These are phyloP conservation scores for Enhydra lutris DNA, from an alignment of 2,113 vertebrate genomes.

Conservation along the genomic window DNA sequence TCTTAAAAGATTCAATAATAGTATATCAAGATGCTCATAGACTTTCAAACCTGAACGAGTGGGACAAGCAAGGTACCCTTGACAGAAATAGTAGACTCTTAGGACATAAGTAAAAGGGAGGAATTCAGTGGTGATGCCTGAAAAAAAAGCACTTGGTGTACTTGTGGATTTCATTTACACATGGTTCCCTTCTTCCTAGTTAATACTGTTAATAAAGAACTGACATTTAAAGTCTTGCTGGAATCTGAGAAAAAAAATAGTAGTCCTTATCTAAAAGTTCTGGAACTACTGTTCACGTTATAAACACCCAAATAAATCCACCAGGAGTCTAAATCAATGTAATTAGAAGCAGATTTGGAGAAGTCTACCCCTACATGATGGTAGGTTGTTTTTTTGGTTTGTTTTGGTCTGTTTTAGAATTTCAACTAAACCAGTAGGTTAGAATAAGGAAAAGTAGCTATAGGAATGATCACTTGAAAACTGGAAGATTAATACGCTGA, in stretches of 20 bases:
- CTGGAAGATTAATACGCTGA: background rate
- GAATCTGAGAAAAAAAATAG: background rate
- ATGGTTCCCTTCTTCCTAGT: background rate
- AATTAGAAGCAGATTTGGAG: constrained; percentile 43
- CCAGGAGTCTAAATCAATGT: background rate
- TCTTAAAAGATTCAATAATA: background rate
- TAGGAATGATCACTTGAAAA: constrained; percentile 4
- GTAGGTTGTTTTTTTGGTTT: background rate
- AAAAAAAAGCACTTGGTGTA: background rate
- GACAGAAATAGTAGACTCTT: background rate
- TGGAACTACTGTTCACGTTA: background rate
- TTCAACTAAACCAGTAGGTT: constrained; percentile 8
- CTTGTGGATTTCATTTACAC: background rate
- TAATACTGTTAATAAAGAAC: constrained; percentile 21
- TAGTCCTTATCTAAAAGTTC: constrained; percentile 9
- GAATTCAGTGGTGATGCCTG: background rate
- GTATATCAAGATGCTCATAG: background rate
- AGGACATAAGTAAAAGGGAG: background rate
- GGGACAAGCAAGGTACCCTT: background rate
- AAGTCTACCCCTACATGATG: background rate
- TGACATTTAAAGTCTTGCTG: constrained; percentile 25
- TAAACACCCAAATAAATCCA: constrained; percentile 10
- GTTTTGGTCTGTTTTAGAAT: background rate
- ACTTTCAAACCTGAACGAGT: background rate
- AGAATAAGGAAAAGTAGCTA: background rate